phyloP scores from a whole-genome alignment of 2,797 vertebrate species.

The Xerus rutilus region DNA sequence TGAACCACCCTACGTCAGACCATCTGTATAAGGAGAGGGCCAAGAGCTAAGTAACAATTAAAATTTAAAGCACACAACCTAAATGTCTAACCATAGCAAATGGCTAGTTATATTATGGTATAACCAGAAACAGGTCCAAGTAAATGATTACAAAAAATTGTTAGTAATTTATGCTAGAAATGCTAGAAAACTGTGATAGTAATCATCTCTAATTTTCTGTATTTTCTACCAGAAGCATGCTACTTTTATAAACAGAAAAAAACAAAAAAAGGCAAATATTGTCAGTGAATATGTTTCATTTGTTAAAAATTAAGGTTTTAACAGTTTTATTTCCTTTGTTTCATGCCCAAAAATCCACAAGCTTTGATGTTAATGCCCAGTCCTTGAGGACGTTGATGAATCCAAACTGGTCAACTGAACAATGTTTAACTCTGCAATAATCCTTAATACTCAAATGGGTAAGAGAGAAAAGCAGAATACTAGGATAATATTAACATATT shows the following conservation, averaged over 20 bases:
- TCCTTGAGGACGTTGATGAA: neutral
- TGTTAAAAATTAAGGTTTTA: neutral
- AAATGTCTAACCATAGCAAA: neutral
- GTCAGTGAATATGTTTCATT: neutral
- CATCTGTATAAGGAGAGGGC: neutral
- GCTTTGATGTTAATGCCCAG: neutral
- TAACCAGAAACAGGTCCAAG: neutral
- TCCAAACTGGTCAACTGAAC: neutral
- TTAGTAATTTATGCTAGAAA: neutral
- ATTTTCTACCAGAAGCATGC: neutral
- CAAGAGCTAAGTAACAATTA: neutral
- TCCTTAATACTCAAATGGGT: neutral
- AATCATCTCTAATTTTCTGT: neutral
- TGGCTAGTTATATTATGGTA: neutral
- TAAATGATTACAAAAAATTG: neutral
- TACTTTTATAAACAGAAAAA: neutral
- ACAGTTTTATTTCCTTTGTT: neutral
- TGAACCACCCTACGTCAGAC: neutral
- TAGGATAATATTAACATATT: neutral
- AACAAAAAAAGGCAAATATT: neutral
- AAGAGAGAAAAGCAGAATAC: neutral
- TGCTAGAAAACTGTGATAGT: neutral
- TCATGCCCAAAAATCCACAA: neutral
- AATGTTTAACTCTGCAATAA: neutral
- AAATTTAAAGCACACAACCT: neutral